These are phyloP conservation scores for Papilio machaon DNA, from an alignment of 1,140 invertebrate genomes.

Conservation along the genomic window DNA sequence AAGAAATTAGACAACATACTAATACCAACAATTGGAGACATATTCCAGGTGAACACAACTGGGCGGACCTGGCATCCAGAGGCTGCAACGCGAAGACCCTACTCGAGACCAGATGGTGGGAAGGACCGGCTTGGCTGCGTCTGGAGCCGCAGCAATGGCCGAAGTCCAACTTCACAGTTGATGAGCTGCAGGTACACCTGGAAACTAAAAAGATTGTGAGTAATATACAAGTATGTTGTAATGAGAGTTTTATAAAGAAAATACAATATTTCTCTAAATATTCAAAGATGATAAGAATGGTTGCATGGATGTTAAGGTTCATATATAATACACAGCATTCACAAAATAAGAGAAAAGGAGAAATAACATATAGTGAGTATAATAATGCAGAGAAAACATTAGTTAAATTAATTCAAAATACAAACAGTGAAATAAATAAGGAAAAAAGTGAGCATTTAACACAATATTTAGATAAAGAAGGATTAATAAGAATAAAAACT, in stretches of 20 bases:
- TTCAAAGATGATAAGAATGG: slow-evolving; percentile 36
- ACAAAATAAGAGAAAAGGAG: slow-evolving; percentile 4
- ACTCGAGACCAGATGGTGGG: slow-evolving; percentile 19
- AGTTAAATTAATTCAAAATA: slow-evolving; percentile 10
- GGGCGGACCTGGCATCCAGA: slow-evolving; percentile 37
- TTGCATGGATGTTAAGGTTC: slow-evolving; percentile 40
- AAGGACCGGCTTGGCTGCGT: background rate
- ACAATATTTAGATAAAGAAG: slow-evolving; percentile 29
- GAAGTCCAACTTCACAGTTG: no score
- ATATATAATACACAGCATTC: slow-evolving; percentile 22
- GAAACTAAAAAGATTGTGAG: no score
- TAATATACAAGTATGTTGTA: no score
- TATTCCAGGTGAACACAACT: slow-evolving; percentile 32
- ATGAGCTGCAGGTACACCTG: no score
- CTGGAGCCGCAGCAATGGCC: no score
- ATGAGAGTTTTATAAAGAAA: background rate
- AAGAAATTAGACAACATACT: slow-evolving; percentile 40
- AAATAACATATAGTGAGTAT: slow-evolving; percentile 36
- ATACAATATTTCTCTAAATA: slow-evolving; percentile 39
- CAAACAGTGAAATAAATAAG: no score
- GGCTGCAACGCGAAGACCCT: slow-evolving; percentile 35
- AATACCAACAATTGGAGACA: slow-evolving; percentile 39
- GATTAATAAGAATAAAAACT: slow-evolving; percentile 38
- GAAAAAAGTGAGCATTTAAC: no score
- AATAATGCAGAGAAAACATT: slow-evolving; percentile 33